Conservation (phyloP, 2,888 invertebrate genomes). For the Actias luna region DNA sequence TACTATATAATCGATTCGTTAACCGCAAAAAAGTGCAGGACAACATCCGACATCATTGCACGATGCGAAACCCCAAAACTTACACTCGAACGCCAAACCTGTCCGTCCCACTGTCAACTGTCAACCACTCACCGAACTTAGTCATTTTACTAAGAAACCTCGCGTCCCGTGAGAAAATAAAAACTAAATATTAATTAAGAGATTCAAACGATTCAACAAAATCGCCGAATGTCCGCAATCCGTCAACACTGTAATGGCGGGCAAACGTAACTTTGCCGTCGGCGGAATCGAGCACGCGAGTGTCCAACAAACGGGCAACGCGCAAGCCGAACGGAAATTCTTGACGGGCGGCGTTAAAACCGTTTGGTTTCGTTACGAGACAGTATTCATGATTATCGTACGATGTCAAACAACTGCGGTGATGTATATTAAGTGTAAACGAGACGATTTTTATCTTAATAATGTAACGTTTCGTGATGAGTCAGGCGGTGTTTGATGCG, state of each 20-base stretch:
- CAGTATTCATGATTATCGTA: background rate
- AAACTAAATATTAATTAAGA: slow-evolving; percentile 2
- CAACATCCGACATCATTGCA: too few relatives aligned
- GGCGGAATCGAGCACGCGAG: background rate
- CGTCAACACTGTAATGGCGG: slow-evolving; percentile 4
- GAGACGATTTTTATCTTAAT: slow-evolving; percentile 39
- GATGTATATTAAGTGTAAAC: slow-evolving; percentile 9
- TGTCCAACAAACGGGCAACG: background rate
- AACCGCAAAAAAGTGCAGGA: too few relatives aligned
- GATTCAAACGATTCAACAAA: slow-evolving; percentile 9
- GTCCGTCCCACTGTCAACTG: too few relatives aligned
- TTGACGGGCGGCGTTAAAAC: background rate
- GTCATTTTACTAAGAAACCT: slow-evolving; percentile 3
- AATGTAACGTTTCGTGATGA: slow-evolving; percentile 29
- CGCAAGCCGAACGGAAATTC: background rate
- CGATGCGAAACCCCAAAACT: too few relatives aligned
- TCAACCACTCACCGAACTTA: background rate
- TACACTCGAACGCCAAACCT: too few relatives aligned
- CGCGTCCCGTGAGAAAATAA: background rate
- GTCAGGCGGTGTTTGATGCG: slow-evolving; percentile 23
- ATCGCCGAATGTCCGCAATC: slow-evolving; percentile 6
- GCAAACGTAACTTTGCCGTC: slow-evolving; percentile 6
- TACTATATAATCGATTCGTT: too few relatives aligned
- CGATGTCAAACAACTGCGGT: background rate
- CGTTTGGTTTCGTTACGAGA: background rate